Base-by-base conservation (phyloP, 2,888 invertebrate genomes). In the Coelogynopora nodosa region DNA sequence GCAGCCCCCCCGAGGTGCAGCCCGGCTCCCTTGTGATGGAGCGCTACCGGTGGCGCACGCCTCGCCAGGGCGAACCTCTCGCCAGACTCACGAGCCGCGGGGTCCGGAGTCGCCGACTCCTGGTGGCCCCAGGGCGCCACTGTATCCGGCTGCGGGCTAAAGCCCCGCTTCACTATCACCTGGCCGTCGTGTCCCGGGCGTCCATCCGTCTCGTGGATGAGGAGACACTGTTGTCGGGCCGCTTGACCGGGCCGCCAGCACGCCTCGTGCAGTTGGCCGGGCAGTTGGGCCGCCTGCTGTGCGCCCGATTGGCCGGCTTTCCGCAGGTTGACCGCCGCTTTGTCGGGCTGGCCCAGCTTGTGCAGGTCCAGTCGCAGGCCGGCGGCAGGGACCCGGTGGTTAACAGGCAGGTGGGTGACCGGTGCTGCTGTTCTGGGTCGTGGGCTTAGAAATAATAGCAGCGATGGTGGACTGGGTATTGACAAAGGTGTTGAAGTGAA, bases 11-110 rank as follows among this genome's bases (percentile, higher is more conserved):
- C 5, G 74, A 74, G 2, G 5, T 74, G 10, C 88, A 88, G n/a
- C 90, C 90, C 10, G 91, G 91, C 0, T 89, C 90, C 0, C 88
- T 92, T 82, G 90, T 91, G 28, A 91, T 91, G 5, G 92, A 92
- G 88, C 91, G 91, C 0, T 91, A 91, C 88, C 91, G 91, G 18
- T 92, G 92, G 92, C 91, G 91, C 88, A 90, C 90, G 84, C 88
- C 92, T 30, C 90, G 91, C 0, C 90, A 90, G 10, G 91, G 91
- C 29, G 91, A 91, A 87, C 91, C 92, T 26, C 90, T 91, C 31
- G 89, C 91, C 26, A 88, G 90, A 23, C 88, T 91, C 0, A 88
- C 89, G 30, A 90, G 90, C 10, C 91, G 91, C 10, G 90, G 90
- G 18, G 90, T 90, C 2, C 74, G 74, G 5, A 2, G 18, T 13